Evolutionary conservation across 2,888 invertebrate genomes (phyloP), one percentile per base, ranked within the genome.

Genomic region (Adelphocoris suturalis): DNA sequence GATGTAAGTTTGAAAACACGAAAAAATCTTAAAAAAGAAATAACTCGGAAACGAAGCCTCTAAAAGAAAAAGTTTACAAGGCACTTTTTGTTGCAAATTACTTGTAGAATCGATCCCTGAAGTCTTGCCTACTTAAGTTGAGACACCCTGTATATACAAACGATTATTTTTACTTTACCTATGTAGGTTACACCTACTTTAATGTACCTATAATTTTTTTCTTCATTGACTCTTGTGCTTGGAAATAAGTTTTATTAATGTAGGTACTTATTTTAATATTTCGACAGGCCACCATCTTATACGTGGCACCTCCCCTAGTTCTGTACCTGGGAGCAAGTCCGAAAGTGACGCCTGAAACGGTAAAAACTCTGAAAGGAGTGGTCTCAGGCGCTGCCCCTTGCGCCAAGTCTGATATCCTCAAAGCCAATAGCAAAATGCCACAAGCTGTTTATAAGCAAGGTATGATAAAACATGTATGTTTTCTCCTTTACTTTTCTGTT

Each of bases 241-340:
- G n/a, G 7, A 37, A 37, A 37, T 2, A 37, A 37, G 2, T 37
- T 7, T 7, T 37, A 37, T 37, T 37, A 37, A 12, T 14, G 52
- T 52, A 48, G 48, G 48, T 48, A 48, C 48, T 48, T 48, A 12
- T 52, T 52, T 52, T 52, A 52, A 52, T 52, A 7, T 5, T 2
- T 14, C 16, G 52, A 12, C 28, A 91, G 92, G 92, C 92, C 9
- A 92, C 94, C 0, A 94, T 94, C 0, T 92, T 96, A 28, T 96
- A 96, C 92, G 95, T 96, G 2, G 97, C 97, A 0, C 97, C 97
- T 0, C 97, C 97, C 0, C 94, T 97, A 11, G 93, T 97, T 23
- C 94, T 96, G 1, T 97, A 97, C 93, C 93, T 97, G 90, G 96
- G 96, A 0, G 95, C 96, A 23, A 96, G 96, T 93, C 96, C 97